Conservation (phyloP, 1,140 invertebrate genomes). For the Daktulosphaira vitifoliae region DNA sequence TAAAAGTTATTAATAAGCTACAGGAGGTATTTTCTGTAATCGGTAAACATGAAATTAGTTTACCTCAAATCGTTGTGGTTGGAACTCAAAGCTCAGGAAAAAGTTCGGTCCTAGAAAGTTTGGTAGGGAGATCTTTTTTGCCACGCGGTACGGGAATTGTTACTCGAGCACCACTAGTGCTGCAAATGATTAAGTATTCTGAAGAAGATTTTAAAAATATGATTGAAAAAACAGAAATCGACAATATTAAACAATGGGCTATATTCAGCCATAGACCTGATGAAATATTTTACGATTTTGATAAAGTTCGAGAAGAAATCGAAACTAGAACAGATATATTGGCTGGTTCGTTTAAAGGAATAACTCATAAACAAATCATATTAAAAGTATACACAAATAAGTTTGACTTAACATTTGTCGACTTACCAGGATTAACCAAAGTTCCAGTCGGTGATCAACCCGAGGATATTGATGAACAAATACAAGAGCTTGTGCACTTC, state of each 20-base stretch:
- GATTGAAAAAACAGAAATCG: conserved; percentile 48
- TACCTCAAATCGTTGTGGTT: conserved; percentile 38
- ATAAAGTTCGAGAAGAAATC: conserved; percentile 60
- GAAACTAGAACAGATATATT: conserved; percentile 61
- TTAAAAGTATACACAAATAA: conserved; percentile 62
- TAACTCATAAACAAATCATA: conserved; percentile 62
- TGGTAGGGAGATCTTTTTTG: conserved; percentile 37
- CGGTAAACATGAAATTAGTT: conserved; percentile 31
- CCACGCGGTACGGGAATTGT: conserved; percentile 37
- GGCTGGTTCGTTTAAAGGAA: conserved; percentile 63
- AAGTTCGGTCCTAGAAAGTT: conserved; percentile 39
- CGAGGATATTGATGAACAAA: conserved; percentile 84
- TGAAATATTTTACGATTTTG: conserved; percentile 59
- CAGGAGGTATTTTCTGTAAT: conserved; percentile 36
- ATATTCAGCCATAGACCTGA: conserved; percentile 64
- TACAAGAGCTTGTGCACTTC: conserved; percentile 85
- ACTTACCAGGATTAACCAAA: conserved; percentile 90
- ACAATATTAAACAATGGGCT: conserved; percentile 65
- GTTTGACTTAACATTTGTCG: conserved; percentile 87
- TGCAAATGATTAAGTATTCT: conserved; percentile 34
- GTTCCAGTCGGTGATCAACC: conserved; percentile 94
- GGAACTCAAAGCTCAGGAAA: conserved; percentile 45
- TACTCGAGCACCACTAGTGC: conserved; percentile 37
- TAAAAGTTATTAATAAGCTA: conserved; percentile 36
- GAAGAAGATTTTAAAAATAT: conserved; percentile 14